Evolutionary conservation across 2,797 vertebrate species (phyloP), one percentile per base, ranked within the genome.

Genomic region (Dendrocincla tyrannina): DNA sequence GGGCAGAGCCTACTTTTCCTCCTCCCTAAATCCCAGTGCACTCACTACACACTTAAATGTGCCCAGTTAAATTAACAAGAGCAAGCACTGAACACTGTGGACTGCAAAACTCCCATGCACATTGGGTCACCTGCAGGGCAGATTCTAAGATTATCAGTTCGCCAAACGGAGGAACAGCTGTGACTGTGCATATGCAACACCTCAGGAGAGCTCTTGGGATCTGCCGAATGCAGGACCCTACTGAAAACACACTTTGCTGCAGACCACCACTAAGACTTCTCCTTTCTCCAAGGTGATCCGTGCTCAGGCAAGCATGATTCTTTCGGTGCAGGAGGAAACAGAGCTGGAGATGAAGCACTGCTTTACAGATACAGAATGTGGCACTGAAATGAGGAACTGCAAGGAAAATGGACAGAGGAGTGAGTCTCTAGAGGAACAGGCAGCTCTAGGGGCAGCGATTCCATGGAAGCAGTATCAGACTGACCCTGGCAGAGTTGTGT

Each of bases 61-160:
- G 0, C 7, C 78, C 59, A 76, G 79, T 41, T 60, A 70, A 69
- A 32, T 27, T 41, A 91, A 88, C 17, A 46, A 11, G 18, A 81
- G 30, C 58, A 79, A 91, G 39, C 35, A 35, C 3, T 39, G 32
- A 84, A 68, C 8, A 12, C 4, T 0, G 0, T 9, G 66, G 66
- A 77, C 88, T 86, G 44, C 85, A 88, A 83, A 72, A 91, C 18
- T 70, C 64, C 46, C 49, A 52, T 59, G 41, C 76, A 74, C 24
- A 19, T 0, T 46, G 50, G 73, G 70, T 68, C 86, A 93, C 83
- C 90, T 93, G 92, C 90, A 91, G 83, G 73, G 73, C 59, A 90
- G 49, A 74, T 66, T 72, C 88, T 81, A 52, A 64, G 91, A 81
- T 62, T 73, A 62, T 62, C 68, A n/a, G 58, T 58, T 64, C 30